phyloP scores from a whole-genome alignment of 2,113 vertebrate genomes.

The Myrmecophaga tridactyla region DNA sequence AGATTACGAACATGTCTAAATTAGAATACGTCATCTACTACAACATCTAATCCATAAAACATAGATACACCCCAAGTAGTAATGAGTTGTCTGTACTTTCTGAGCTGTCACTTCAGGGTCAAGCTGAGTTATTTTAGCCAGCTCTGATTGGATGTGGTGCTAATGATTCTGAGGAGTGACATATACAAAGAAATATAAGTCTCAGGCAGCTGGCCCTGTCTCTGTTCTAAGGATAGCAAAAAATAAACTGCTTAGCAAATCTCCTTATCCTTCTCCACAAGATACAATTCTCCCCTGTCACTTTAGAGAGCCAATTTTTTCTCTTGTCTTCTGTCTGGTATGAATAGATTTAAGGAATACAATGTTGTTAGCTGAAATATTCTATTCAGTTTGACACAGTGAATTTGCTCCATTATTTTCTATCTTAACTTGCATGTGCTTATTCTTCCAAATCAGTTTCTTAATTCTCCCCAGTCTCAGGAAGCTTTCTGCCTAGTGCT shows the following conservation, averaged over 20 bases:
- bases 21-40: too few relatives aligned
- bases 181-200: slow-evolving; percentile 6
- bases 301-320: slow-evolving; percentile 70
- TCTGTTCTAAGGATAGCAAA: slow-evolving; percentile 43
- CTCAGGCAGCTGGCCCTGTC: background rate
- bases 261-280: slow-evolving; percentile 34
- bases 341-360: slow-evolving; percentile 65
- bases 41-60: background rate
- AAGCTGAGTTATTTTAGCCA: background rate
- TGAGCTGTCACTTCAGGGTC: background rate
- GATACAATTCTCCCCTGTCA: slow-evolving; percentile 63
- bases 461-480: background rate
- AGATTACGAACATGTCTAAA: too few relatives aligned
- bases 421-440: slow-evolving; percentile 62
- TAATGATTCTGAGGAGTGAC: slow-evolving; percentile 35
- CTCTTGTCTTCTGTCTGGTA: slow-evolving; percentile 62
- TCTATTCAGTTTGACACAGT: slow-evolving; percentile 57
- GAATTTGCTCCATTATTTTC: slow-evolving; percentile 62
- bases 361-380: slow-evolving; percentile 63
- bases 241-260: slow-evolving; percentile 63
- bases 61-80: too few relatives aligned
- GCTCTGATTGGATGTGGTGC: background rate
- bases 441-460: slow-evolving; percentile 60
- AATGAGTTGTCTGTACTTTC: background rate
- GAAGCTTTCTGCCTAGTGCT: background rate